Evolutionary conservation across 2,113 vertebrate species (phyloP).

Genomic region (Hippocampus comes): DNA sequence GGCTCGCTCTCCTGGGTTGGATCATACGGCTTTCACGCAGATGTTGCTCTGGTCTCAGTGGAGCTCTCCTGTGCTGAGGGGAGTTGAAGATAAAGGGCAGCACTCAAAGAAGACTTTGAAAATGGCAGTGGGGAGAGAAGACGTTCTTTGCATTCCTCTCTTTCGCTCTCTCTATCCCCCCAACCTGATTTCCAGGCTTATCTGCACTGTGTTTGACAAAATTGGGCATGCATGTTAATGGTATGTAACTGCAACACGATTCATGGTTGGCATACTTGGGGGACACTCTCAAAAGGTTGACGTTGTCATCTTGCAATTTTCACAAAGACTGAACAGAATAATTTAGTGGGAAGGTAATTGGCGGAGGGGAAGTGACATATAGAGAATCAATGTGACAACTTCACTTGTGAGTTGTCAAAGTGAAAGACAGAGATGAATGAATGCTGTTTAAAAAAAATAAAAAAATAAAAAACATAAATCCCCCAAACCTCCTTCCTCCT

Average conservation of each 20-base stretch:
- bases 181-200: not conserved
- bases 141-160: slow-evolving; percentile 23
- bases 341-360: not conserved
- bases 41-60: slow-evolving; percentile 39
- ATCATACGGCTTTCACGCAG: slow-evolving; percentile 38
- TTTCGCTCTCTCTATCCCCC: not conserved
- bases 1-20: slow-evolving; percentile 30
- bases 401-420: slow-evolving; percentile 30
- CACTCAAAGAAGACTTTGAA: slow-evolving; percentile 19
- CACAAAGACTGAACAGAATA: not conserved
- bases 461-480: slow-evolving; percentile 23
- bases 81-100: slow-evolving; percentile 52
- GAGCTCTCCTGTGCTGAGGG: slow-evolving; percentile 40
- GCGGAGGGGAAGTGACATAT: not conserved
- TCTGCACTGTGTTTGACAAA: not conserved
- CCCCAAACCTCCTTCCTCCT: slow-evolving; percentile 4
- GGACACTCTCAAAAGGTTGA: not conserved
- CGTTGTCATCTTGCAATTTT: not conserved
- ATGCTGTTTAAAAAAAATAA: not conserved
- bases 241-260: not conserved
- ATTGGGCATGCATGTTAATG: not conserved
- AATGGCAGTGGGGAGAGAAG: slow-evolving; percentile 9
- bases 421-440: slow-evolving; percentile 34
- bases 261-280: not conserved
- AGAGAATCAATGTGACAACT: slow-evolving; percentile 5